phyloP scores from a whole-genome alignment of 2,888 invertebrate species.

The Tenthredo mesomela region DNA sequence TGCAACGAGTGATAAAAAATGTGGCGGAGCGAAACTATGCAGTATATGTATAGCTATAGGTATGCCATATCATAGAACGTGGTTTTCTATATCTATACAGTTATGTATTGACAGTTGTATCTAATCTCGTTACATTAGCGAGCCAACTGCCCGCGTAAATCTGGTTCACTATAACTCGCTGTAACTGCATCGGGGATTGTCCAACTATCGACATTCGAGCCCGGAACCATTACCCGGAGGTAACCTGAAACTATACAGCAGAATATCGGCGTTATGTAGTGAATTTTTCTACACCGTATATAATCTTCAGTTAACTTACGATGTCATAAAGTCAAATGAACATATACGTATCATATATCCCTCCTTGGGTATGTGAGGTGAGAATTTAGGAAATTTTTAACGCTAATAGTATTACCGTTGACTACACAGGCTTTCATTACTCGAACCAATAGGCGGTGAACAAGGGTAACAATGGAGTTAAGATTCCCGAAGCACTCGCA shows the following conservation, averaged over 20 bases:
- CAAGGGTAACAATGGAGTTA: slow-evolving; percentile 28
- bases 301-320: background rate
- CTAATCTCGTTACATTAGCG: slow-evolving; percentile 50
- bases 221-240: slow-evolving; percentile 17
- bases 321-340: background rate
- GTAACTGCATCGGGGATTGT: slow-evolving; percentile 1
- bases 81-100: background rate
- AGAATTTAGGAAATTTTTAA: background rate
- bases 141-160: slow-evolving; percentile 45
- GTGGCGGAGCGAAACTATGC: background rate
- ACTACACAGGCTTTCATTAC: background rate
- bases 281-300: background rate
- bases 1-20: background rate
- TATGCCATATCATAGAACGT: background rate
- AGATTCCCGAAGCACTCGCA: slow-evolving; percentile 13
- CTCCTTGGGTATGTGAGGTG: background rate
- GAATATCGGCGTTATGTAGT: background rate
- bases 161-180: slow-evolving; percentile 26
- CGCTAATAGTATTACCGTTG: background rate
- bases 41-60: too few species aligned
- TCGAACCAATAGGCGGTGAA: background rate
- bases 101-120: slow-evolving; percentile 45
- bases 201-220: slow-evolving; percentile 41
- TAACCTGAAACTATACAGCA: background rate
- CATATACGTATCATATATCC: background rate